Evolutionary conservation across 2,888 invertebrate species (phyloP), one percentile per base, ranked within the genome.

Genomic region (Stenchaetothrips biformis): DNA sequence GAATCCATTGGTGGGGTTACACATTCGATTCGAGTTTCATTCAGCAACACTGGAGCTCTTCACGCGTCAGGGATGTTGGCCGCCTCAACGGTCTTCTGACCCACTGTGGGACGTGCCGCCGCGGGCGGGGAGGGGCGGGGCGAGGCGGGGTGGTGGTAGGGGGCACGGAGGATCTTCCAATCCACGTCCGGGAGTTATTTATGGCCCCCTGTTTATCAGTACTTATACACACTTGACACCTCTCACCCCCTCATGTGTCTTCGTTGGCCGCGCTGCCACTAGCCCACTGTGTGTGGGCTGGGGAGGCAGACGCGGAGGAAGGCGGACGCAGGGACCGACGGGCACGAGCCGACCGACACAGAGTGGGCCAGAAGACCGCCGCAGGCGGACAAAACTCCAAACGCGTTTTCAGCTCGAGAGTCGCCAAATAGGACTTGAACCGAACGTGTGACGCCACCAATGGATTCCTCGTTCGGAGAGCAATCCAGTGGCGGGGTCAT

Each of bases 21-120:
- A n/a, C n/a, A n/a, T n/a, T n/a, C n/a, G n/a, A n/a, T n/a, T n/a
- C n/a, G n/a, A n/a, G n/a, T n/a, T n/a, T n/a, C n/a, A n/a, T n/a
- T n/a, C n/a, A n/a, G n/a, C n/a, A n/a, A n/a, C n/a, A n/a, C n/a
- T n/a, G n/a, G n/a, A n/a, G n/a, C n/a, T n/a, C n/a, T n/a, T n/a
- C n/a, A n/a, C 9, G 98, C 97, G 86, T 96, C 95, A 49, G 95
- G 95, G 89, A 95, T 96, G 78, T 84, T 89, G 86, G 81, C 84
- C 84, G 85, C 88, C 86, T 81, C 80, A 48, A n/a, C n/a, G n/a
- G n/a, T n/a, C n/a, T n/a, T n/a, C n/a, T n/a, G 80, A 81, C 80
- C 81, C 78, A 59, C n/a, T 6, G 47, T 6, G 37, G 79, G 53
- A 59, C 21, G 16, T 1, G 53, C 4, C 25, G 53, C 18, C 6